Percentiles rank a stretch among this genome's conserved stretches.
Evolutionary conservation across 2,888 invertebrate species (phyloP).

Genomic region (Patella pellucida): DNA sequence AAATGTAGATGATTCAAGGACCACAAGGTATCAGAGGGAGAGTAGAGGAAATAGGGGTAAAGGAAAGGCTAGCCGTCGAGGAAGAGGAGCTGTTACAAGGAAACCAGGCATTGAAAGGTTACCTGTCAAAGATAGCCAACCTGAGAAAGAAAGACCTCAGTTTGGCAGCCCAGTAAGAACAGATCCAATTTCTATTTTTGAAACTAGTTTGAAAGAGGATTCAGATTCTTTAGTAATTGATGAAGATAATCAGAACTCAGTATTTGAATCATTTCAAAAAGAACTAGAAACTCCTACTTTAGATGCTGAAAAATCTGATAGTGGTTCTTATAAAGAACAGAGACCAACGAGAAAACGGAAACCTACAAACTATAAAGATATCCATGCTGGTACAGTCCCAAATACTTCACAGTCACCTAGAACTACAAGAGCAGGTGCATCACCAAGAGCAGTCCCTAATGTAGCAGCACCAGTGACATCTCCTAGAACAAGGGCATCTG

Average conservation of each 20-base stretch:
- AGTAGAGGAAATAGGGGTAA: background rate
- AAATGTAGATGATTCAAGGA: background rate
- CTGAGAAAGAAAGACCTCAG: background rate
- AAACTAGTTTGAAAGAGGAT: background rate
- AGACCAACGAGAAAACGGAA: conserved; percentile 49
- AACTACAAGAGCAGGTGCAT: conserved; percentile 42
- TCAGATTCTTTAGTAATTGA: background rate
- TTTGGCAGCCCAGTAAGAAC: background rate
- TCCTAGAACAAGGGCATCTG: conserved; percentile 36
- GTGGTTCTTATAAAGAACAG: conserved; percentile 25
- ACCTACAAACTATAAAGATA: conserved; percentile 52
- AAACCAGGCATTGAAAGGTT: background rate
- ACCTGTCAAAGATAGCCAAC: background rate
- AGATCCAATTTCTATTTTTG: background rate
- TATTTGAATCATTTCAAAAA: background rate
- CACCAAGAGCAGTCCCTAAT: conserved; percentile 35
- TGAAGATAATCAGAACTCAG: background rate
- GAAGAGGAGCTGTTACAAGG: background rate
- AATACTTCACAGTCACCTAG: conserved; percentile 19
- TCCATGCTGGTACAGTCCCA: conserved; percentile 44
- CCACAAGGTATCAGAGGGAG: background rate
- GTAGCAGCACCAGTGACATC: conserved; percentile 42
- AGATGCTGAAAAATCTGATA: background rate
- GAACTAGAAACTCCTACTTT: background rate
- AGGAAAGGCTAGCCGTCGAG: background rate